Conservation (phyloP, 2,888 invertebrate species). For the Cheiracanthium punctorium region DNA sequence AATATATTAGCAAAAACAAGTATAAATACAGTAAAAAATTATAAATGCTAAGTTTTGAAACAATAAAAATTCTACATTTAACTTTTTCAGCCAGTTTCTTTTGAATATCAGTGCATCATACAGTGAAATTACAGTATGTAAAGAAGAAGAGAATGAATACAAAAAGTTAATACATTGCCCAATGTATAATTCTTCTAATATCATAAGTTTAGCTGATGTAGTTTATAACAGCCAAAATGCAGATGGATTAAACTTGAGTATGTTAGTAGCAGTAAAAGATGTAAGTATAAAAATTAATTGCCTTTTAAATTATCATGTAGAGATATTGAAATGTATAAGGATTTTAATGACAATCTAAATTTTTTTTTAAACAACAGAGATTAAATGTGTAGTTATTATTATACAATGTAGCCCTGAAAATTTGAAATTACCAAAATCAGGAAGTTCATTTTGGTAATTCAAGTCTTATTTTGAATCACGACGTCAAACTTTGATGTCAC, state of each 20-base stretch:
- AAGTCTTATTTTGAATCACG: no score
- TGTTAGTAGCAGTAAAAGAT: conserved; percentile 61
- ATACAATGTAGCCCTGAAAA: no score
- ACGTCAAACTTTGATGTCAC: no score
- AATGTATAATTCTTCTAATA: conserved; percentile 24
- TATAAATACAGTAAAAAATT: background rate
- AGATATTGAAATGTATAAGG: no score
- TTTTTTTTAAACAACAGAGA: no score
- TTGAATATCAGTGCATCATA: conserved; percentile 52
- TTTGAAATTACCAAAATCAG: no score
- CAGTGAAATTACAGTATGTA: conserved; percentile 44
- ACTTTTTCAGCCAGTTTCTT: conserved; percentile 43
- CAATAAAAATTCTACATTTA: no score
- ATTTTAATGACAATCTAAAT: no score
- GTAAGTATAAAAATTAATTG: conserved; percentile 52
- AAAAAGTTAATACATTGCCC: conserved; percentile 42
- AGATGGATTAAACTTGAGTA: conserved; percentile 47
- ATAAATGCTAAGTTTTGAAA: background rate
- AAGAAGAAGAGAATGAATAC: conserved; percentile 38
- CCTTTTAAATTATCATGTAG: no score
- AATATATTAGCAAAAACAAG: no score
- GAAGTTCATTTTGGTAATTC: no score
- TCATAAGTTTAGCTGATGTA: conserved; percentile 54
- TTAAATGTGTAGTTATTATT: no score
- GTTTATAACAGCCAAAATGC: conserved; percentile 60